phyloP scores from a whole-genome alignment of 2,797 vertebrate genomes.

The Diplodus puntazzo region DNA sequence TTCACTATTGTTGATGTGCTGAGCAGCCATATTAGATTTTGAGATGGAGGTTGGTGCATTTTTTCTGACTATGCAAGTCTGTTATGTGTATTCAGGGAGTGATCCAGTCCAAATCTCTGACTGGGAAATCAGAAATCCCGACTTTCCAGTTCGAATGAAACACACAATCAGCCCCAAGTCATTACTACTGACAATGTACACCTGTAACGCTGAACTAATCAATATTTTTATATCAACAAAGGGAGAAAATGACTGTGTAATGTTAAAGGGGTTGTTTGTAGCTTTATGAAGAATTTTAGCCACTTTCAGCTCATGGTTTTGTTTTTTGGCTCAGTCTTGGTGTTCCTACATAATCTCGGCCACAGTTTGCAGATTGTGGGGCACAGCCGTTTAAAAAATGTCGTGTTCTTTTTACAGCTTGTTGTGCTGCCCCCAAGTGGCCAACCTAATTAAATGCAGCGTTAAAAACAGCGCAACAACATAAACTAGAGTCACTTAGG shows the following conservation, averaged over 20 bases:
- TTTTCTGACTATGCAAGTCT: too few species aligned
- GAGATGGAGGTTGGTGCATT: too few species aligned
- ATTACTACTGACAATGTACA: background rate
- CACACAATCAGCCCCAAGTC: too few species aligned
- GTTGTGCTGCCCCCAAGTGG: background rate
- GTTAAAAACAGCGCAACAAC: too few species aligned
- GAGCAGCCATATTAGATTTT: too few species aligned
- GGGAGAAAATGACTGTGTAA: background rate
- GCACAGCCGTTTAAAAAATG: background rate
- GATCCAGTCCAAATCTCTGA: too few species aligned
- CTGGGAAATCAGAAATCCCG: too few species aligned
- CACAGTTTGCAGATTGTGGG: background rate
- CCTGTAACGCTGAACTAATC: background rate
- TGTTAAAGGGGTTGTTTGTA: background rate
- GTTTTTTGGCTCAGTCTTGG: background rate
- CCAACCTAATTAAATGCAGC: background rate
- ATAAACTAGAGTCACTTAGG: background rate
- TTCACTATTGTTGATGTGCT: too few species aligned
- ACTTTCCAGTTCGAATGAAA: too few species aligned
- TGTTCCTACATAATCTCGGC: background rate
- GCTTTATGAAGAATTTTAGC: background rate
- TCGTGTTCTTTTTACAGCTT: background rate
- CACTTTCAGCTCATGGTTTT: background rate
- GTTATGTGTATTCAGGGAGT: too few species aligned
- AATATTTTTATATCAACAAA: background rate